These are phyloP conservation scores for Stenoptilia bipunctidactyla DNA, from an alignment of 2,888 invertebrate genomes.

Conservation along the genomic window DNA sequence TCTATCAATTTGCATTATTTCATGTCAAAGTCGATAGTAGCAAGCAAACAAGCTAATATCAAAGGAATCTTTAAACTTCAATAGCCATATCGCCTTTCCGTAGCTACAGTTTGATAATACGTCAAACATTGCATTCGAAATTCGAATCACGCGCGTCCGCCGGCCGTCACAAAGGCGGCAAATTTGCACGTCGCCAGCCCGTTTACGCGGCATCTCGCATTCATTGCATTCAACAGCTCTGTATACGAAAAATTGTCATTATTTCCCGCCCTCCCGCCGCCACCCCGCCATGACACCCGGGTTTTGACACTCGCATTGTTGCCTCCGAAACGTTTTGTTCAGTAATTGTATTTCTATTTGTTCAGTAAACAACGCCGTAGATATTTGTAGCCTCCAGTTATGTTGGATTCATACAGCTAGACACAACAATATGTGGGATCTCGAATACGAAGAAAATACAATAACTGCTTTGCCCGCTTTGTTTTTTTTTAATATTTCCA, in stretches of 20 bases:
- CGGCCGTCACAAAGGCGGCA: constrained; percentile 57
- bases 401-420: too few species aligned
- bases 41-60: too few species aligned
- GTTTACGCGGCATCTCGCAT: constrained; percentile 64
- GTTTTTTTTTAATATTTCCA: too few species aligned
- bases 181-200: constrained; percentile 67
- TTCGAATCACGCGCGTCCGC: constrained; percentile 52
- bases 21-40: too few species aligned
- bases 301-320: neutral
- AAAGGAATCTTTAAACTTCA: too few species aligned
- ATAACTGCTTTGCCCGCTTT: too few species aligned
- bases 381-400: neutral
- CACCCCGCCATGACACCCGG: constrained; percentile 20
- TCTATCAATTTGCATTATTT: too few species aligned
- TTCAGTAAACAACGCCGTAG: neutral
- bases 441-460: too few species aligned
- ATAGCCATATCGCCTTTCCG: too few species aligned
- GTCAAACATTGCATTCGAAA: constrained; percentile 17
- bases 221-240: constrained; percentile 48
- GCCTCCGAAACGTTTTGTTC: neutral
- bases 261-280: constrained; percentile 31
- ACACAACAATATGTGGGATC: too few species aligned
- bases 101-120: too few species aligned
- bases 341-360: neutral
- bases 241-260: constrained; percentile 66